phyloP scores from a whole-genome alignment of 2,888 invertebrate species.

The Conops quadrifasciatus region DNA sequence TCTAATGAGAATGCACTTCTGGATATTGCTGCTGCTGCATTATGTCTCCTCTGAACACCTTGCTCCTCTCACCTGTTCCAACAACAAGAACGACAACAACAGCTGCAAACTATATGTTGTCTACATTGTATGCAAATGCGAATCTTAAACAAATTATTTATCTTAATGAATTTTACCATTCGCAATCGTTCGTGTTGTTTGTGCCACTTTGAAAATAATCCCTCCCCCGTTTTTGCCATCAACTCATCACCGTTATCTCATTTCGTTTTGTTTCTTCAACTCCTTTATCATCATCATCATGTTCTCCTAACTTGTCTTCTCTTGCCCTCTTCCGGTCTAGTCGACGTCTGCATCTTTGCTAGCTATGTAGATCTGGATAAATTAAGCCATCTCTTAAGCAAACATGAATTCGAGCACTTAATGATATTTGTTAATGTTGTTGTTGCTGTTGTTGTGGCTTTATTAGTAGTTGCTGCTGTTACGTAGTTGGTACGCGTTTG shows the following conservation, averaged over 20 bases:
- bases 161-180: conserved; percentile 8
- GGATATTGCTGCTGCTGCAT: no score
- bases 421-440: background rate
- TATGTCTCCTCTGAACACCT: no score
- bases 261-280: background rate
- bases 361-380: background rate
- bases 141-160: background rate
- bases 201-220: background rate
- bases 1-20: no score
- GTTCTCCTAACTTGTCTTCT: background rate
- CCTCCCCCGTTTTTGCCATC: background rate
- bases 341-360: background rate
- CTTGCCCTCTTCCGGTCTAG: background rate
- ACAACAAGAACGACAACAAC: background rate
- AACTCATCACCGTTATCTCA: background rate
- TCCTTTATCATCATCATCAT: background rate
- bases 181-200: conserved; percentile 7
- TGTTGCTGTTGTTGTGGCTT: background rate
- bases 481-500: background rate
- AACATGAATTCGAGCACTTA: background rate
- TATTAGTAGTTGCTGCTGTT: background rate
- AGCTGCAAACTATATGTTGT: background rate
- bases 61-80: no score
- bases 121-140: background rate
- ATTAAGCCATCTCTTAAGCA: background rate